Evolutionary conservation across 2,797 vertebrate genomes (phyloP).

Genomic region (Amblyraja radiata): DNA sequence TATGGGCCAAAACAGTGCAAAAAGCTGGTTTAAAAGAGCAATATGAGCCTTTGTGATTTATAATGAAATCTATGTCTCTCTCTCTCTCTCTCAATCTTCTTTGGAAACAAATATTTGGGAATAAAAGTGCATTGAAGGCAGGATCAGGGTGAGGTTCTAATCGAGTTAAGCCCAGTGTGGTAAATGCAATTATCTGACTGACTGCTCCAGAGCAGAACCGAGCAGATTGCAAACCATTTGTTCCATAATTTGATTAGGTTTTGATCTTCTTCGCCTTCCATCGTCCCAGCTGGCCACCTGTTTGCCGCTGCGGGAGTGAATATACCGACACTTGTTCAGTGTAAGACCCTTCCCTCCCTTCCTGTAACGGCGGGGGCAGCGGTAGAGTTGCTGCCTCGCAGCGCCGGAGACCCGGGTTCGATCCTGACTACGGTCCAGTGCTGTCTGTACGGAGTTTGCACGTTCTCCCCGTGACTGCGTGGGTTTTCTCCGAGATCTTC

Average conservation of each 20-base stretch:
- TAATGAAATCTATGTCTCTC: conserved; percentile 9
- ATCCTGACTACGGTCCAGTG: no score
- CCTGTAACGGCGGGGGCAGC: no score
- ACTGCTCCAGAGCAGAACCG: not conserved
- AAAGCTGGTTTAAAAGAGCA: not conserved
- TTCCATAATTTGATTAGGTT: conserved; percentile 16
- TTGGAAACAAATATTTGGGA: not conserved
- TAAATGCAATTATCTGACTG: conserved; percentile 25
- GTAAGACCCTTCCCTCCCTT: not conserved
- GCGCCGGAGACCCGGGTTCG: no score
- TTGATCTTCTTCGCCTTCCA: not conserved
- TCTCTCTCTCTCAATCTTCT: not conserved
- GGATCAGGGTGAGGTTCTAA: not conserved
- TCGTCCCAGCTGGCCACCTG: not conserved
- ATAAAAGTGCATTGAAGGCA: not conserved
- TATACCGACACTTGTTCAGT: not conserved
- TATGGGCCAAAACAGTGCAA: not conserved
- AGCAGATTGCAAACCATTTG: conserved; percentile 33
- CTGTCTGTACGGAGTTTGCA: no score
- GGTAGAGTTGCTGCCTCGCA: no score
- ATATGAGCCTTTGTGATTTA: not conserved
- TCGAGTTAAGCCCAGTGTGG: conserved; percentile 16
- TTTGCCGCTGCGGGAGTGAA: not conserved
- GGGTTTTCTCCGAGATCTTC: no score
- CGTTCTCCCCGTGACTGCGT: no score